Evolutionary conservation across 2,888 invertebrate genomes (phyloP), one percentile per base, ranked within the genome.

Genomic region (Timema cristinae): DNA sequence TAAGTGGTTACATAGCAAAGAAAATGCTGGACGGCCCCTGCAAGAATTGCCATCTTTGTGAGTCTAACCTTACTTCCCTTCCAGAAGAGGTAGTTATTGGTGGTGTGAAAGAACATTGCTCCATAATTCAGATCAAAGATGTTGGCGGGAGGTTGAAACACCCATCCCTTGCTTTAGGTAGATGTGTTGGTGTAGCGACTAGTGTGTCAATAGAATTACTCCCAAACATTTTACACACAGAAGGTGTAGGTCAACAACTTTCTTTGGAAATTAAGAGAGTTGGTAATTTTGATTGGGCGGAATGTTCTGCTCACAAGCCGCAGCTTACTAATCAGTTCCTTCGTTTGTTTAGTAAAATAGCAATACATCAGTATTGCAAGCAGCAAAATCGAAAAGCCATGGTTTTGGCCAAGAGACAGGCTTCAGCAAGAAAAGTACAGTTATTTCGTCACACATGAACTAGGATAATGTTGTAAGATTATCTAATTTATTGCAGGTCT

Each of bases 311-410:
- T 59, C 59, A 59, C 32, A 56, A 11, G 8, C 16, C 10, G 59
- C 59, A 59, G 15, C 15, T 59, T 16, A 59, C 32, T 32, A 59
- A 9, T n/a, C 32, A 15, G 9, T 16, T 59, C 15, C 16, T 7
- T 16, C 32, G 32, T 7, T 6, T n/a, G 7, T 59, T 59, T 32
- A 32, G 4, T 32, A 32, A 4, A 4, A 32, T 32, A 32, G n/a
- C n/a, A n/a, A n/a, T 32, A 32, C 8, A 59, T 59, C 59, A 59
- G n/a, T 59, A 11, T 59, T 59, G 59, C 59, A 59, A n/a, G 15
- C 15, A 16, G 9, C 32, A 7, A 32, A 59, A 59, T 0, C 59
- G 15, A 59, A n/a, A 59, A 8, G 8, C 9, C 8, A 59, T 16
- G 15, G n/a, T 13, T 13, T 16, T 59, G 7, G 15, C 13, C 13